A percentile compares a stretch with the other conserved stretches of the same genome.
Conservation (phyloP, 2,888 invertebrate genomes). For the Drosophila parthenogenetica region DNA sequence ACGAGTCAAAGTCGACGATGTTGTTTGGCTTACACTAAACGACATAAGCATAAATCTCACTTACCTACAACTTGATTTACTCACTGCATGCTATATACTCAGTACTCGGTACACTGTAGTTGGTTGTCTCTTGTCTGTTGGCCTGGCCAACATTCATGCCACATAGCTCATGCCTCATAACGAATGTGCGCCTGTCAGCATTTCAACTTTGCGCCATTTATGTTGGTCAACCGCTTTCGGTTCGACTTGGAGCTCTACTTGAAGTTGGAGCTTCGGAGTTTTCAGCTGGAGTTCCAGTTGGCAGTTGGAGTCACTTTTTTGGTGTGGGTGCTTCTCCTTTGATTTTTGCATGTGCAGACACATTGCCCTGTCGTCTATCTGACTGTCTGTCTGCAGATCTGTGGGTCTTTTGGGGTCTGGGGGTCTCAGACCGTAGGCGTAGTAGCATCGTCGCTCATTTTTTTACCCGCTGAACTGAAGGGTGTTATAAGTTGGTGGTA, state of each 20-base stretch:
- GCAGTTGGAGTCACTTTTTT: conserved; percentile 20
- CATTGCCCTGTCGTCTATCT: conserved; percentile 44
- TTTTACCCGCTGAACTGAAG: not conserved
- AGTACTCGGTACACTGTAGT: not conserved
- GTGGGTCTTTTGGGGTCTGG: conserved; percentile 24
- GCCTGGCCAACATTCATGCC: conserved; percentile 11
- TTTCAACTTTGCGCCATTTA: conserved; percentile 83
- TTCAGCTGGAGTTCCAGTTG: conserved; percentile 7
- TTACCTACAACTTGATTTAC: conserved; percentile 81
- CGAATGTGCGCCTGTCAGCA: conserved; percentile 82
- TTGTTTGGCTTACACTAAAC: conserved; percentile 74
- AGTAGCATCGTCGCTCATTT: conserved; percentile 15
- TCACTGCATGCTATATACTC: conserved; percentile 60
- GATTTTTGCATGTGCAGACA: conserved; percentile 58
- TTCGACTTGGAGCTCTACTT: conserved; percentile 6
- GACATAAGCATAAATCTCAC: conserved; percentile 81
- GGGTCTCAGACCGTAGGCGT: conserved; percentile 33
- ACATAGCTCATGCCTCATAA: conserved; percentile 56
- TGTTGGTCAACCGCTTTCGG: conserved; percentile 75
- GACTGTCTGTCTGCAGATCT: conserved; percentile 31
- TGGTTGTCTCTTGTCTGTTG: not conserved
- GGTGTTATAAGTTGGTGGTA: not conserved
- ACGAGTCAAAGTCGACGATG: conserved; percentile 40
- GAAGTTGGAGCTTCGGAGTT: conserved; percentile 12
- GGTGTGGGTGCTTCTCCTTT: conserved; percentile 63